Conservation (phyloP, 2,888 invertebrate genomes). For the Linyphia triangularis region DNA sequence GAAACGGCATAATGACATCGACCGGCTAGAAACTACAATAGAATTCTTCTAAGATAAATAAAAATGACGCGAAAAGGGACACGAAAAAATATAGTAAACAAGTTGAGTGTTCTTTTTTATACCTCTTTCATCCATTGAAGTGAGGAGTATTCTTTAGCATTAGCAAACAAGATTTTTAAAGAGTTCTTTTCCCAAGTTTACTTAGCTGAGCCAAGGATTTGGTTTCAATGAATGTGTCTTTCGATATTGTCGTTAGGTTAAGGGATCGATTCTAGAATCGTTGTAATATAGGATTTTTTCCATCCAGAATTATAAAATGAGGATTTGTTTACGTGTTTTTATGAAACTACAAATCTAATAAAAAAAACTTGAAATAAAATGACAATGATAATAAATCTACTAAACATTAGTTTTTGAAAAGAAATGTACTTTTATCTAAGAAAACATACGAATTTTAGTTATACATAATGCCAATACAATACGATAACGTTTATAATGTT, state of each 20-base stretch:
- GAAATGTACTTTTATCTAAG: too few relatives aligned
- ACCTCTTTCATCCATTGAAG: neutral
- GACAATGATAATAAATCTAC: too few relatives aligned
- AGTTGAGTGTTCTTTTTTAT: neutral
- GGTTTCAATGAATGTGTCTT: neutral
- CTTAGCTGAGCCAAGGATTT: neutral
- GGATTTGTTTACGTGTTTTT: too few relatives aligned
- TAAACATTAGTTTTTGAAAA: too few relatives aligned
- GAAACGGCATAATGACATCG: constrained; percentile 10
- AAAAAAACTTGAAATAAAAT: too few relatives aligned
- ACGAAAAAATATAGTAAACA: neutral
- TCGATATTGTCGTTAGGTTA: neutral
- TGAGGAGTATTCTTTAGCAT: neutral
- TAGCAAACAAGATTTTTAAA: neutral
- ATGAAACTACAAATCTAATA: too few relatives aligned
- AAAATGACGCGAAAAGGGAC: neutral
- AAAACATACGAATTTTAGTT: too few relatives aligned
- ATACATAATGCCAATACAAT: too few relatives aligned
- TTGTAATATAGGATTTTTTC: too few relatives aligned
- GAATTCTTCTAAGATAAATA: neutral
- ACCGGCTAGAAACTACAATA: neutral
- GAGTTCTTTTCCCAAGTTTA: neutral
- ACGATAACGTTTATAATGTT: too few relatives aligned
- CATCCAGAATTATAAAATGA: too few relatives aligned
- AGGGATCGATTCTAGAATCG: too few relatives aligned